Percentiles rank a stretch among this genome's conserved stretches.
These are phyloP conservation scores for Plemyria rubiginata DNA, from an alignment of 2,888 invertebrate species.

Conservation along the genomic window DNA sequence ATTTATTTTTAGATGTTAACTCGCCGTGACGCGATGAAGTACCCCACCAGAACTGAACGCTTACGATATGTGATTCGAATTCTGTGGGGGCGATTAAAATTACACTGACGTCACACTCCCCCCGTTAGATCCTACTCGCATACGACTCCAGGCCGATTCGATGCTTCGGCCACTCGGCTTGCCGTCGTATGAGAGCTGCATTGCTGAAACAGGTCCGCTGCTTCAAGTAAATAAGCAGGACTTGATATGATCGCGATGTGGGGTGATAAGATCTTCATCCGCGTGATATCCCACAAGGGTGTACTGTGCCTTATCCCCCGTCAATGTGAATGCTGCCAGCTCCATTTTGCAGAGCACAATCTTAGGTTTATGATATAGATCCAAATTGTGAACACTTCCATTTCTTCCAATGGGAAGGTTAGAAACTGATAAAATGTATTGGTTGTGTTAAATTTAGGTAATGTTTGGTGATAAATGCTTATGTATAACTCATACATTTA, in stretches of 20 bases:
- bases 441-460: slow-evolving; percentile 31
- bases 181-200: slow-evolving; percentile 8
- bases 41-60: slow-evolving; percentile 38
- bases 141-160: slow-evolving; percentile 2
- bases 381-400: slow-evolving; percentile 17
- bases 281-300: slow-evolving; percentile 30
- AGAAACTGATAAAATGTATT: slow-evolving; percentile 23
- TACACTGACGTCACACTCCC: slow-evolving; percentile 10
- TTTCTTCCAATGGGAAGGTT: slow-evolving; percentile 14
- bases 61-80: slow-evolving; percentile 24
- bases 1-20: slow-evolving; percentile 62
- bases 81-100: slow-evolving; percentile 6
- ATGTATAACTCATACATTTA: slow-evolving; percentile 27
- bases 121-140: slow-evolving; percentile 1
- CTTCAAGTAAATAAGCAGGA: slow-evolving; percentile 13
- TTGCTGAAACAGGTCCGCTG: slow-evolving; percentile 7
- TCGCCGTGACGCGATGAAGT: slow-evolving; percentile 47
- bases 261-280: slow-evolving; percentile 28
- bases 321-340: slow-evolving; percentile 34
- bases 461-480: slow-evolving; percentile 28
- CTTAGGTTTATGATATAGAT: slow-evolving; percentile 26
- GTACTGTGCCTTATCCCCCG: slow-evolving; percentile 33
- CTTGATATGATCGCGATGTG: slow-evolving; percentile 17
- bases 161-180: slow-evolving; percentile 2
- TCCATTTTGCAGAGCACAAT: slow-evolving; percentile 27